Percentiles rank a stretch among this genome's conserved stretches.
Evolutionary conservation across 2,888 invertebrate genomes (phyloP).

Genomic region (Myopa testacea): DNA sequence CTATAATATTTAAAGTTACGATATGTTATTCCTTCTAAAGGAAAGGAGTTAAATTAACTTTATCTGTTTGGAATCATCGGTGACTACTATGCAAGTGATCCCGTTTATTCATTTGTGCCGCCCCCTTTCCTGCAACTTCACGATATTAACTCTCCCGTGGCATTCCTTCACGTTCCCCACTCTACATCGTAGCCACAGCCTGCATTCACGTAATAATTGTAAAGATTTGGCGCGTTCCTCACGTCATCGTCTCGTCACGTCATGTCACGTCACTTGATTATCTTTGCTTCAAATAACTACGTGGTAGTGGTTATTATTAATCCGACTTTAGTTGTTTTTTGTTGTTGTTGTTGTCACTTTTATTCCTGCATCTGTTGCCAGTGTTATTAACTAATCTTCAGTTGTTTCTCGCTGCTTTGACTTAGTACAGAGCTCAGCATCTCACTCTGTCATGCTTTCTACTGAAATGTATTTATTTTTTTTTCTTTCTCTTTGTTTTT

Average conservation of each 20-base stretch:
- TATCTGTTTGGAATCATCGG: too few species aligned
- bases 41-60: too few species aligned
- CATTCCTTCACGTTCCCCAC: too few species aligned
- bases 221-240: constrained; percentile 17
- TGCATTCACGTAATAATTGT: not conserved
- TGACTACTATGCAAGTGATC: too few species aligned
- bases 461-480: constrained; percentile 3
- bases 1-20: too few species aligned
- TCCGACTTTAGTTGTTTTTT: not conserved
- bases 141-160: too few species aligned
- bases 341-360: not conserved
- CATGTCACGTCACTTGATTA: constrained; percentile 17
- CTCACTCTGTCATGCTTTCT: constrained; percentile 19
- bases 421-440: not conserved
- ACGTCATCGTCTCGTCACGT: constrained; percentile 14
- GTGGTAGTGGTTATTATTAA: constrained; percentile 11
- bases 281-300: not conserved
- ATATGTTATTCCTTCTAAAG: too few species aligned
- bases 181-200: too few species aligned
- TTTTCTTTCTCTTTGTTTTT: not conserved
- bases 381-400: constrained; percentile 15
- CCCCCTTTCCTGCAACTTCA: too few species aligned
- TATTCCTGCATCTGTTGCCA: not conserved
- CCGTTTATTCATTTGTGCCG: too few species aligned
- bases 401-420: not conserved